Conservation (phyloP, 2,797 vertebrate species). For the Discoglossus pictus region DNA sequence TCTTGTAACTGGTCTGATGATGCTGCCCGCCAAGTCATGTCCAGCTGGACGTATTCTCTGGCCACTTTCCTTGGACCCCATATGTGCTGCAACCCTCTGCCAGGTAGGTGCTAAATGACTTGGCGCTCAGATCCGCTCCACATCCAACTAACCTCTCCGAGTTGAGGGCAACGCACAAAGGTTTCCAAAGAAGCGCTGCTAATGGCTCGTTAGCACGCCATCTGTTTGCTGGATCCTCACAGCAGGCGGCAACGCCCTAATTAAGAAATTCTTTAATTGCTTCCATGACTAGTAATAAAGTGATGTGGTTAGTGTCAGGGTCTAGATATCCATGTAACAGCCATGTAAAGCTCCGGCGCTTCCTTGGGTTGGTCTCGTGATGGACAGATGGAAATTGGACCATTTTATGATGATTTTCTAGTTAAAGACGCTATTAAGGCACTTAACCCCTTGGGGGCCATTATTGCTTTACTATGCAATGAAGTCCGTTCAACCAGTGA, state of each 20-base stretch:
- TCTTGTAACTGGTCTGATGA: no score
- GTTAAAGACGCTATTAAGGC: no score
- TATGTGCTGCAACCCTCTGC: slow-evolving; percentile 10
- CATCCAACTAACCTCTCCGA: neutral
- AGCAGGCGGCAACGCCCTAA: slow-evolving; percentile 5
- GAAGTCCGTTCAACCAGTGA: no score
- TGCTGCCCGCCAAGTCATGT: no score
- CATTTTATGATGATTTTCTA: no score
- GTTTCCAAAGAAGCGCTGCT: slow-evolving; percentile 2
- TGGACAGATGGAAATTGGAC: no score
- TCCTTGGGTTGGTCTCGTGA: no score
- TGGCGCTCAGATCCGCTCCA: neutral
- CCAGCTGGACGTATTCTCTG: neutral
- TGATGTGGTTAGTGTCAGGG: no score
- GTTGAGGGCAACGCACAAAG: neutral
- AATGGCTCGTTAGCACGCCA: slow-evolving; percentile 11
- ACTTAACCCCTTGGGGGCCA: no score
- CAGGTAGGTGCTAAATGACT: neutral
- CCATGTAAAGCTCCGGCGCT: no score
- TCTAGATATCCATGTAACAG: no score
- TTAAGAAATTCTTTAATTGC: slow-evolving; percentile 2
- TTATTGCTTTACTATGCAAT: no score
- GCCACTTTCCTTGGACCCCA: neutral
- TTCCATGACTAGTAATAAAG: neutral
- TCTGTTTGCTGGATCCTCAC: slow-evolving; percentile 16